Conservation (phyloP, 35 echinoderm and acorn worm genomes). For the Heliocidaris erythrogramma region DNA sequence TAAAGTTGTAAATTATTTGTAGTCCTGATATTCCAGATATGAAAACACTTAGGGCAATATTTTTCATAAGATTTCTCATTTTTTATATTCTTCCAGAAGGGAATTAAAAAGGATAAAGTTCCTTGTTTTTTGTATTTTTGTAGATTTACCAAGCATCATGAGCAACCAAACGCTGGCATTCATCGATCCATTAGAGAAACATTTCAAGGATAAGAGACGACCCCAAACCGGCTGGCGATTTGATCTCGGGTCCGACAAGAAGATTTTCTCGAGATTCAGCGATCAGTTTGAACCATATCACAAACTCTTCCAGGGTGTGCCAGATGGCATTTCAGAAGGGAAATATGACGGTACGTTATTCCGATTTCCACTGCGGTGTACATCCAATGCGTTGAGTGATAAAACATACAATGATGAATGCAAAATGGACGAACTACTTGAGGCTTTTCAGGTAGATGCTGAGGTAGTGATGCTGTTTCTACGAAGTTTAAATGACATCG, state of each 20-base stretch:
- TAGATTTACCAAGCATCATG: conserved; percentile 40
- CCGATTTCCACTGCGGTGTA: background rate
- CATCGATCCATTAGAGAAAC: conserved; percentile 29
- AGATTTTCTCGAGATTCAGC: background rate
- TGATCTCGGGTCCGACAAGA: background rate
- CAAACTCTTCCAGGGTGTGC: background rate
- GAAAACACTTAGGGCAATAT: too few relatives aligned
- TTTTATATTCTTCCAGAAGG: too few relatives aligned
- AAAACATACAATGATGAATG: background rate
- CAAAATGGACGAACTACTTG: background rate
- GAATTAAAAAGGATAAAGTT: too few relatives aligned
- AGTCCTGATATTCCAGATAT: too few relatives aligned
- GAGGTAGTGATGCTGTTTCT: conserved; percentile 25
- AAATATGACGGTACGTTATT: conserved; percentile 19
- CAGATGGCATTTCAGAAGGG: background rate
- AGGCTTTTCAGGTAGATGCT: conserved; percentile 21
- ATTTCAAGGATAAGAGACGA: background rate
- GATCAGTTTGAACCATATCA: conserved; percentile 35
- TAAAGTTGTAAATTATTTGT: too few relatives aligned
- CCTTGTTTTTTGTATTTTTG: too few relatives aligned
- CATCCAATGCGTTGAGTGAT: background rate
- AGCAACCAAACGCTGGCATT: conserved; percentile 10
- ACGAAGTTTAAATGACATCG: background rate
- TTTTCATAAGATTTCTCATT: too few relatives aligned
- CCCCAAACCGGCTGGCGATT: background rate